Conservation (phyloP, 2,113 vertebrate genomes). For the Leucosticte australis region DNA sequence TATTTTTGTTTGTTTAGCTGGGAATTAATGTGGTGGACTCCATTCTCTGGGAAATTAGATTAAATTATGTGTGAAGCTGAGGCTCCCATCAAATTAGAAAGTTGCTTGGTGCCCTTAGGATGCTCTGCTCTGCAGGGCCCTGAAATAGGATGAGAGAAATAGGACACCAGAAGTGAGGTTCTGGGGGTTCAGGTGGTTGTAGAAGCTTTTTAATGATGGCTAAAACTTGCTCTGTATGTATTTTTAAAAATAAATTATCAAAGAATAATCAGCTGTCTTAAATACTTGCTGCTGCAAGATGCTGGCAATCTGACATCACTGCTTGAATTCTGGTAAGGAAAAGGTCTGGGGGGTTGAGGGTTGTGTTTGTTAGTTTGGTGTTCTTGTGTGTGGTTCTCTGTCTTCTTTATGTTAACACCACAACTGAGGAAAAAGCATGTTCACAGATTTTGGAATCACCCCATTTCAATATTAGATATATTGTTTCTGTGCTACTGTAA, state of each 20-base stretch:
- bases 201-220: background rate
- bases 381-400: background rate
- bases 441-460: background rate
- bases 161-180: background rate
- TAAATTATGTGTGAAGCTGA: background rate
- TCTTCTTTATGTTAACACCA: background rate
- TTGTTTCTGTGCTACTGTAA: background rate
- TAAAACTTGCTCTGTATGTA: background rate
- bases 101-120: background rate
- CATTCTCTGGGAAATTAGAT: background rate
- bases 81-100: background rate
- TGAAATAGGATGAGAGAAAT: background rate
- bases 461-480: background rate
- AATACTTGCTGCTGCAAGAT: slow-evolving; percentile 8
- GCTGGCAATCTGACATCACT: background rate
- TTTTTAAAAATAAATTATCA: background rate
- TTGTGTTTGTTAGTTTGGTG: background rate
- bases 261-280: slow-evolving; percentile 9
- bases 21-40: background rate
- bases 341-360: background rate
- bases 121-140: background rate
- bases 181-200: background rate
- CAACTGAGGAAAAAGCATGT: background rate
- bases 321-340: slow-evolving; percentile 21
- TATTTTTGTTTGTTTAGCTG: background rate